phyloP scores from a whole-genome alignment of 2,888 invertebrate genomes.

The Ophraella communa region DNA sequence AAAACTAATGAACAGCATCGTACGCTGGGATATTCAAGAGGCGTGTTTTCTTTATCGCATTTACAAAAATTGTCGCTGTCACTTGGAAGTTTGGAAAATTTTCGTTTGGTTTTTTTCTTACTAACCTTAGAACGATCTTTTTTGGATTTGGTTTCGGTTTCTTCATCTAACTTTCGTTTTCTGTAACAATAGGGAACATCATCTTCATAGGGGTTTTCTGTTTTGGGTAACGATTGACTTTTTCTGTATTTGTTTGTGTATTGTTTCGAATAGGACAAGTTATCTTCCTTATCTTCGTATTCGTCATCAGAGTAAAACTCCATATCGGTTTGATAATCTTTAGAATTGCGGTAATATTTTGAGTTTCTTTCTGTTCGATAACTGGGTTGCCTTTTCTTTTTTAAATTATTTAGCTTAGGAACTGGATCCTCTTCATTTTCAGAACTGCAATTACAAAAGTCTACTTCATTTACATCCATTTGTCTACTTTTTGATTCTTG shows the following conservation, averaged over 20 bases:
- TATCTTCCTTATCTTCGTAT: neutral
- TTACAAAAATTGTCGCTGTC: neutral
- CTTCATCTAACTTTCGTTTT: neutral
- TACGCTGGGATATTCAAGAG: neutral
- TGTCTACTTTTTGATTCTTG: neutral
- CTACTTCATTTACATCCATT: neutral
- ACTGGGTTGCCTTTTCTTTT: too few species aligned
- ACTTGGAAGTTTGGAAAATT: neutral
- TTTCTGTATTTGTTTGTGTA: neutral
- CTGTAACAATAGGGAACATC: neutral
- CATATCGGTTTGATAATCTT: neutral
- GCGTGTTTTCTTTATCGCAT: neutral
- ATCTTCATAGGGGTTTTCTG: too few species aligned
- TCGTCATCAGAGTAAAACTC: neutral
- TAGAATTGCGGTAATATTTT: neutral
- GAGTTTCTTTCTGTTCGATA: neutral
- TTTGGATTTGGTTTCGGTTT: neutral
- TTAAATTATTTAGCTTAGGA: too few species aligned
- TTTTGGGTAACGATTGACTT: neutral
- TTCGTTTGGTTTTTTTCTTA: neutral
- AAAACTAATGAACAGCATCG: neutral
- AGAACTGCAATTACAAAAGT: neutral
- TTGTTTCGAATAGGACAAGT: neutral
- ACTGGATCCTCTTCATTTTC: neutral
- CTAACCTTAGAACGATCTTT: neutral